A percentile compares a stretch with the other conserved stretches of the same genome.
phyloP scores from a whole-genome alignment of 2,888 invertebrate genomes.

The Erynnis tages region DNA sequence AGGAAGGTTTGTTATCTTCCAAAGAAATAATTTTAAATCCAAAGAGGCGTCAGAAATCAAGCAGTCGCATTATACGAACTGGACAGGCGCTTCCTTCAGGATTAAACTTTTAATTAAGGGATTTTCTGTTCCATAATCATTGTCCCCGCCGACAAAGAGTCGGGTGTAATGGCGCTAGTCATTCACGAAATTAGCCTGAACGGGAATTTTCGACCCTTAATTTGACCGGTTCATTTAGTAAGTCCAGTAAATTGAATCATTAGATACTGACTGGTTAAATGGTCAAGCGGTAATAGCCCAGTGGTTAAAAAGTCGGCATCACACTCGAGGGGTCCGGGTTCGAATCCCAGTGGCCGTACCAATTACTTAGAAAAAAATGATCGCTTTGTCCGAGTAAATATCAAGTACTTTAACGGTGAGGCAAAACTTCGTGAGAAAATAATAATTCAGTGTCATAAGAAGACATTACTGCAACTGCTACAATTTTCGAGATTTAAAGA shows the following conservation, averaged over 20 bases:
- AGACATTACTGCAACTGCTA: too few relatives aligned
- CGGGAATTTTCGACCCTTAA: slow-evolving; percentile 24
- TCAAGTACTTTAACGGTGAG: too few relatives aligned
- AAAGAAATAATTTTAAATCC: too few relatives aligned
- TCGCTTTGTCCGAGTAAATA: too few relatives aligned
- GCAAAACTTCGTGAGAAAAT: too few relatives aligned
- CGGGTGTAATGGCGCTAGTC: slow-evolving; percentile 43
- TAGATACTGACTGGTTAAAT: not conserved
- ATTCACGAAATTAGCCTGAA: slow-evolving; percentile 45
- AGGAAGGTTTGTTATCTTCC: too few relatives aligned
- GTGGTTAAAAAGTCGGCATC: too few relatives aligned
- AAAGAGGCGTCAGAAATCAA: not conserved
- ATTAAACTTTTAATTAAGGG: slow-evolving; percentile 71
- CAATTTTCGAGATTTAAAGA: too few relatives aligned
- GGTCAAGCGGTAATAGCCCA: not conserved
- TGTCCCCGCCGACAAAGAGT: slow-evolving; percentile 43
- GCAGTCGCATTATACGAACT: slow-evolving; percentile 34
- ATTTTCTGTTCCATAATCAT: slow-evolving; percentile 60
- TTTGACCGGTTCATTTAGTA: slow-evolving; percentile 23
- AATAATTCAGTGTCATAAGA: too few relatives aligned
- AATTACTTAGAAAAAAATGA: too few relatives aligned
- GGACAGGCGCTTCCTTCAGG: slow-evolving; percentile 50
- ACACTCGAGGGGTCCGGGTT: too few relatives aligned
- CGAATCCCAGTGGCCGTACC: too few relatives aligned
- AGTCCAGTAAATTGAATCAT: not conserved